Conservation (phyloP, 2,113 vertebrate species). For the Pitta sordida region DNA sequence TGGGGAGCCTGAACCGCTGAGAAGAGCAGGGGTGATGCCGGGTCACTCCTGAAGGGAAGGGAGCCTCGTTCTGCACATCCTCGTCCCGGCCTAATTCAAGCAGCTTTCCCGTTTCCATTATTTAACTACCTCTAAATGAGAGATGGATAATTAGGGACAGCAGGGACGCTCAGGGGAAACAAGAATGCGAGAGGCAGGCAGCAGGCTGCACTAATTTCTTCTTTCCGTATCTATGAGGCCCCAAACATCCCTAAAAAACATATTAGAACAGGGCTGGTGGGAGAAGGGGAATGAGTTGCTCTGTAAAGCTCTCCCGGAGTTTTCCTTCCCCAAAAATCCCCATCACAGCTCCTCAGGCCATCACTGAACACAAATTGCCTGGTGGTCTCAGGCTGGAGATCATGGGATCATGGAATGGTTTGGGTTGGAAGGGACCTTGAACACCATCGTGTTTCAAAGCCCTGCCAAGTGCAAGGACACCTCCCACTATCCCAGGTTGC, state of each 20-base stretch:
- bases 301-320: background rate
- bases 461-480: background rate
- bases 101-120: background rate
- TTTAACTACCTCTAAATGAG: background rate
- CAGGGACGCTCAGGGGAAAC: background rate
- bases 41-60: background rate
- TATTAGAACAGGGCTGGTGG: background rate
- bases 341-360: background rate
- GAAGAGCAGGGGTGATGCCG: background rate
- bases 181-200: background rate
- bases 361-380: background rate
- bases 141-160: conserved; percentile 11
- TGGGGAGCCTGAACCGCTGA: background rate
- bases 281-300: background rate
- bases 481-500: background rate
- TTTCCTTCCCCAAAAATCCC: background rate
- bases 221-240: background rate
- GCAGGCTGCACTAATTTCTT: background rate
- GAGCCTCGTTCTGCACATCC: background rate
- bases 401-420: background rate
- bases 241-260: conserved; percentile 8
- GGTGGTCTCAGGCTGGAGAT: background rate
- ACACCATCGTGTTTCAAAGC: background rate
- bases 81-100: background rate
- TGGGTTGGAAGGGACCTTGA: background rate